Percentiles rank a stretch among this genome's conserved stretches.
Conservation (phyloP, 2,113 vertebrate genomes). For the Dermatemys mawii region DNA sequence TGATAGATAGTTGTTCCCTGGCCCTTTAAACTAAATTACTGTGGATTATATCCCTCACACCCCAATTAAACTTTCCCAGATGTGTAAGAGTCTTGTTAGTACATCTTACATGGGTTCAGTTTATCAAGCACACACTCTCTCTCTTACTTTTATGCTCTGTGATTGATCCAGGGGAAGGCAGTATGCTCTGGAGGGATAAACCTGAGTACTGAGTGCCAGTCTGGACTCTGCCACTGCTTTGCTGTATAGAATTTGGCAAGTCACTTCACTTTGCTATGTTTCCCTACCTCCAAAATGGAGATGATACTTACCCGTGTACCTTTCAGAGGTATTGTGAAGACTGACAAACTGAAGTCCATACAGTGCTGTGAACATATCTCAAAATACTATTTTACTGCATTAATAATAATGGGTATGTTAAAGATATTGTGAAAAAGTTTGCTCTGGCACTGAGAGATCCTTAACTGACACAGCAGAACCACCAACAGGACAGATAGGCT, state of each 20-base stretch:
- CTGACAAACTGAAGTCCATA: neutral
- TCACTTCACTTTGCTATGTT: neutral
- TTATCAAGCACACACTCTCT: neutral
- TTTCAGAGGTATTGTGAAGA: neutral
- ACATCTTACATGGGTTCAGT: neutral
- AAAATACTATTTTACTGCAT: too few species aligned
- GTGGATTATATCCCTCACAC: neutral
- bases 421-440: neutral
- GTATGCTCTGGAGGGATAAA: neutral
- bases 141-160: neutral
- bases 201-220: neutral
- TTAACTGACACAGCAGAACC: neutral
- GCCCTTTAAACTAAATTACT: neutral
- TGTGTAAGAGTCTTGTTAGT: neutral
- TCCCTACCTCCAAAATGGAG: neutral
- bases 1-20: neutral
- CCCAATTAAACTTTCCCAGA: neutral
- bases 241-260: neutral
- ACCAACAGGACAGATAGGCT: too few species aligned
- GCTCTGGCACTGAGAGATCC: neutral
- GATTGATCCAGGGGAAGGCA: neutral
- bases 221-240: neutral
- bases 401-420: neutral
- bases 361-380: neutral
- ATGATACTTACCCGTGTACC: neutral